Evolutionary conservation across 1,140 invertebrate genomes (phyloP).

Genomic region (Sesamia nonagrioides): DNA sequence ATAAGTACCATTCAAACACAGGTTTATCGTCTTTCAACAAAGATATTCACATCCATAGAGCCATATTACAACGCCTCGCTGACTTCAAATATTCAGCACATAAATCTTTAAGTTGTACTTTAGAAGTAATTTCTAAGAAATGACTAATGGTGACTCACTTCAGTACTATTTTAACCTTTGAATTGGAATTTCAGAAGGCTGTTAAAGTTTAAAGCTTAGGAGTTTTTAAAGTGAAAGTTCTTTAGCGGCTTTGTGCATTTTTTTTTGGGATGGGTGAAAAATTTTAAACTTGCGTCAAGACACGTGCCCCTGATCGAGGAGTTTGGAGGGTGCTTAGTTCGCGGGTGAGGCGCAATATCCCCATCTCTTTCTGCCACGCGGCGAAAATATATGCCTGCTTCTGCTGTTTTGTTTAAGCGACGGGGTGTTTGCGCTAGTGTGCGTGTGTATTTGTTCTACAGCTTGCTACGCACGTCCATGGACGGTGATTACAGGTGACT

Average conservation of each 20-base stretch:
- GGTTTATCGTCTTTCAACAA: conserved; percentile 33
- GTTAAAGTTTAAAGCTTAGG: not conserved
- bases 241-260: not conserved
- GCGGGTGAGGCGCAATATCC: too few species aligned
- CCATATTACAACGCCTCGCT: conserved; percentile 43
- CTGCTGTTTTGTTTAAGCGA: too few species aligned
- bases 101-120: conserved; percentile 54
- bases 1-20: not conserved
- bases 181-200: conserved; percentile 38
- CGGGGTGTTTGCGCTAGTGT: too few species aligned
- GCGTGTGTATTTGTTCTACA: too few species aligned
- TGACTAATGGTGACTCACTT: conserved; percentile 50
- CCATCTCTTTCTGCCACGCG: too few species aligned
- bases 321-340: too few species aligned
- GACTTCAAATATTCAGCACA: conserved; percentile 50
- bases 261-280: too few species aligned
- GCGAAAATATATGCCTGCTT: too few species aligned
- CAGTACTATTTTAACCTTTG: conserved; percentile 39
- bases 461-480: too few species aligned
- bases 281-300: too few species aligned
- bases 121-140: conserved; percentile 56
- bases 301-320: too few species aligned
- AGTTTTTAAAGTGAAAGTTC: conserved; percentile 9
- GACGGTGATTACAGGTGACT: too few species aligned
- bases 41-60: conserved; percentile 40